Evolutionary conservation across 2,888 invertebrate genomes (phyloP), one percentile per base, ranked within the genome.

Genomic region (Caprella mutica): DNA sequence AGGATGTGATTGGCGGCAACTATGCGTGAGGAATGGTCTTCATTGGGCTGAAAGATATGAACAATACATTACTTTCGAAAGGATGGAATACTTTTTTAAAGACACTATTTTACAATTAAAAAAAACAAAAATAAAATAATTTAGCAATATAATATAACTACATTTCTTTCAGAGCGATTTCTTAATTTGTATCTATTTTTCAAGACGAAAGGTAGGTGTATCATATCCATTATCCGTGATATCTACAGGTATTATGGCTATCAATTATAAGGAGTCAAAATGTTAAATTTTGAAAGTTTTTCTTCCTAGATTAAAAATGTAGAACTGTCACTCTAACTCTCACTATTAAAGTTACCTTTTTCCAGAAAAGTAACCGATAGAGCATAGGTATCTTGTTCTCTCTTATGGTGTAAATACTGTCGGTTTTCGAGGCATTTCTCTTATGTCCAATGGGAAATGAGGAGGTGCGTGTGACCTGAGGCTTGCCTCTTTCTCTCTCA

Each of bases 1-100:
- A 89, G 83, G 64, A 85, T 78, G 72, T 88, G 88, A 73, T 89
- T 91, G 65, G 91, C 88, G 69, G 87, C 83, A 59, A 91, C 84
- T 19, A 67, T 65, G 21, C 72, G 67, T 51, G 85, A 78, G 69
- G 83, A 79, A 55, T 81, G 77, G 65, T 81, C 81, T 52, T 69
- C 69, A 17, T 67, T 60, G 26, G 65, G 59, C 52, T 64, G 46
- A 8, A 24, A n/a, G 17, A 9, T 17, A 33, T 17, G 24, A 30
- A 33, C 0, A 5, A 35, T n/a, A 42, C 2, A 44, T 24, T 4
- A 5, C 12, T 1, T 12, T 43, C n/a, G 33, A 24, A 29, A 52
- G 21, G 23, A 29, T 8, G 50, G 14, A 21, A n/a, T n/a, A n/a
- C n/a, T n/a, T n/a, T 8, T n/a, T 2, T 40, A 23, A 6, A 21